phyloP scores from a whole-genome alignment of 1,140 invertebrate genomes.

The Parasteatoda tepidariorum region DNA sequence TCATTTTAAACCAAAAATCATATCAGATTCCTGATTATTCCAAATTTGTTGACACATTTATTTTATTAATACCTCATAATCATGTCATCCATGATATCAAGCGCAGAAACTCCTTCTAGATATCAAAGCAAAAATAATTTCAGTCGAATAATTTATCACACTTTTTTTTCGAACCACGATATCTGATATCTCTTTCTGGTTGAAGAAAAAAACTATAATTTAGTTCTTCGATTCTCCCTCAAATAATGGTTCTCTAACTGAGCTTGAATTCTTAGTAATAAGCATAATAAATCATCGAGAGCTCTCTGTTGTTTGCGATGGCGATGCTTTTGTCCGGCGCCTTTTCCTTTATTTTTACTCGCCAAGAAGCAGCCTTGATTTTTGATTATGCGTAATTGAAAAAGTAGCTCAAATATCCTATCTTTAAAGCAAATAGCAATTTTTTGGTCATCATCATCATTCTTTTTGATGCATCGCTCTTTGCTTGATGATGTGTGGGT shows the following conservation, averaged over 20 bases:
- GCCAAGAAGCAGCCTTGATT: background rate
- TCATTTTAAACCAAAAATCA: too few relatives aligned
- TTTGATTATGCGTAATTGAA: background rate
- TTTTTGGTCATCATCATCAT: background rate
- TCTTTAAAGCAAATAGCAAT: background rate
- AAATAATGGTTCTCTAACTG: slow-evolving; percentile 7
- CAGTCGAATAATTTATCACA: background rate
- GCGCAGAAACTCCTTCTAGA: too few relatives aligned
- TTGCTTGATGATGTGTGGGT: background rate
- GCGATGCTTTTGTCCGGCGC: background rate
- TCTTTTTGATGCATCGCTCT: background rate
- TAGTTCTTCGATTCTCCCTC: background rate
- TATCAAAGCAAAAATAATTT: background rate
- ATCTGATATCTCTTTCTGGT: background rate
- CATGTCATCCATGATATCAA: too few relatives aligned
- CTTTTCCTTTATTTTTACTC: background rate
- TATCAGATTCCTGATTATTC: too few relatives aligned
- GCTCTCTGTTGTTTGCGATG: background rate
- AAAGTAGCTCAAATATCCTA: background rate
- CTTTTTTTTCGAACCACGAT: background rate
- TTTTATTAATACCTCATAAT: too few relatives aligned
- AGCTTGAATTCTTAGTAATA: slow-evolving; percentile 5
- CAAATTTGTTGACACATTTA: too few relatives aligned
- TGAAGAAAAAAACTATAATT: slow-evolving; percentile 16
- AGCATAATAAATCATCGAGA: slow-evolving; percentile 19